Conservation (phyloP, 2,113 vertebrate genomes). For the Scomber colias region DNA sequence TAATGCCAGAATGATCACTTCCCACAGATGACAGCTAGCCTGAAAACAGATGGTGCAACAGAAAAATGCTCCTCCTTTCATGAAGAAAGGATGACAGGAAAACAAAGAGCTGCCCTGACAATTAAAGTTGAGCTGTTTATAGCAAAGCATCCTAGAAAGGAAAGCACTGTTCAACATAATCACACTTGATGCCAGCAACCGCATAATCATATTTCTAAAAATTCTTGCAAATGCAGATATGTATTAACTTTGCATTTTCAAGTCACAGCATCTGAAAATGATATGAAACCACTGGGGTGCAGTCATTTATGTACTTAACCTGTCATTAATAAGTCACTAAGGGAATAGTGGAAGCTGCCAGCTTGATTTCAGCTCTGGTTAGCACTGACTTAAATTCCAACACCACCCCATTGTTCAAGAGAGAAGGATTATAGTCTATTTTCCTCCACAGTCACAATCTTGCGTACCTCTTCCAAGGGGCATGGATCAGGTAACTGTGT, state of each 20-base stretch:
- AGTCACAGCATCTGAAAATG: constrained; percentile 58
- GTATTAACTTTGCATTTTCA: constrained; percentile 63
- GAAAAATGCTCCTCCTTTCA: constrained; percentile 66
- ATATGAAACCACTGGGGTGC: constrained; percentile 68
- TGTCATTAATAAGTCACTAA: constrained; percentile 83
- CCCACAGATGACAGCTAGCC: constrained; percentile 64
- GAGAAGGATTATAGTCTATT: constrained; percentile 73
- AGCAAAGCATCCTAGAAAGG: constrained; percentile 39
- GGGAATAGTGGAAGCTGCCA: constrained; percentile 80
- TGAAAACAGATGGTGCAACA: constrained; percentile 76
- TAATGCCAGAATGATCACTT: constrained; percentile 65
- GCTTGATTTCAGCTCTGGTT: constrained; percentile 72
- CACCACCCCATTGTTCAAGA: constrained; percentile 50
- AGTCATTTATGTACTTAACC: constrained; percentile 82
- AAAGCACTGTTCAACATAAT: constrained; percentile 56
- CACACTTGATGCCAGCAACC: constrained; percentile 48
- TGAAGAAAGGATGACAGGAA: constrained; percentile 57
- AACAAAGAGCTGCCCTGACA: constrained; percentile 71
- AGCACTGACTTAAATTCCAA: constrained; percentile 63
- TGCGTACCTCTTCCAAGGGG: constrained; percentile 60
- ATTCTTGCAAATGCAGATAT: constrained; percentile 54
- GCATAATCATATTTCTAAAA: constrained; percentile 63
- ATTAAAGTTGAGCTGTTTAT: constrained; percentile 56
- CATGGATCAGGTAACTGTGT: constrained; percentile 75
- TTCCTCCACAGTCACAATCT: constrained; percentile 62